These are phyloP conservation scores for Temnothorax unifasciatus DNA, from an alignment of 2,888 invertebrate genomes.

Conservation along the genomic window DNA sequence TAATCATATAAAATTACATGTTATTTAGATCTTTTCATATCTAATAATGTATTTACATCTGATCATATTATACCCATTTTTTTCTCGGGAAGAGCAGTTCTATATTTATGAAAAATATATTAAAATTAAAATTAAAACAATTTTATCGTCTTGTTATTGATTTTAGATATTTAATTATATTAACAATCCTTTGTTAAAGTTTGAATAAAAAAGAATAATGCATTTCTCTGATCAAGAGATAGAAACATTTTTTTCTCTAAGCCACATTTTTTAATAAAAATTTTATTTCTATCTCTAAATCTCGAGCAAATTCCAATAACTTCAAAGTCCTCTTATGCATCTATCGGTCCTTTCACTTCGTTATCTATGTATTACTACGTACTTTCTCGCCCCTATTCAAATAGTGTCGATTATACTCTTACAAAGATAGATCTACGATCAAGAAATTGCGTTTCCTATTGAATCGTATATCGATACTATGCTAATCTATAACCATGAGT, in stretches of 20 bases:
- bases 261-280: background rate
- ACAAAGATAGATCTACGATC: constrained; percentile 1
- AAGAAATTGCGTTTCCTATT: background rate
- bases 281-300: background rate
- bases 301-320: background rate
- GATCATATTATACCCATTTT: too few species aligned
- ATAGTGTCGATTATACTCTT: constrained; percentile 2
- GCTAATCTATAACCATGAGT: constrained; percentile 32
- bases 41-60: too few species aligned
- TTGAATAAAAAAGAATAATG: background rate
- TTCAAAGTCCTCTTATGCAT: background rate
- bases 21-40: too few species aligned
- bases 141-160: background rate
- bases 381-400: background rate
- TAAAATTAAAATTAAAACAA: background rate
- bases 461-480: background rate
- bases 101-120: constrained; percentile 1
- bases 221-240: background rate
- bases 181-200: background rate
- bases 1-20: too few species aligned
- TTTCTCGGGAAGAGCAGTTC: background rate
- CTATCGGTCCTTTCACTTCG: too few species aligned
- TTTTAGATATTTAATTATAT: background rate
- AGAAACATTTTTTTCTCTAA: background rate
- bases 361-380: background rate